phyloP scores from a whole-genome alignment of 2,113 vertebrate species.

The Rhabdomys dilectus region DNA sequence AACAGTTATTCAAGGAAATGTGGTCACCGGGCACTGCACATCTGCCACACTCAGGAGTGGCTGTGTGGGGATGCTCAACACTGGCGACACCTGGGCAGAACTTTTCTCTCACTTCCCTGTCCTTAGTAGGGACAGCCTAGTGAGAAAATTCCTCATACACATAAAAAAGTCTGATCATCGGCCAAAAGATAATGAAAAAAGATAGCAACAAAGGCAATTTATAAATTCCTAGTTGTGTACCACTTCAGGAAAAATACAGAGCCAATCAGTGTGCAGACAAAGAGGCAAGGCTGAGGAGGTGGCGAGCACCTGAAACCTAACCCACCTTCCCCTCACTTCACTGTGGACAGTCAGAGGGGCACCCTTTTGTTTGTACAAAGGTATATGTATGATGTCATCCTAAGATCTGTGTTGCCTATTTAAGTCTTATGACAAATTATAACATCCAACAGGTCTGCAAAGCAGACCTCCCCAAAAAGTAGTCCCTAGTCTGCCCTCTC shows the following conservation, averaged over 20 bases:
- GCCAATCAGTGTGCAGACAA: accelerated
- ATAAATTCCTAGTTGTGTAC: background rate
- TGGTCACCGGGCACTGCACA: background rate
- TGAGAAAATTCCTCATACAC: background rate
- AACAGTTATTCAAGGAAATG: conserved; percentile 36
- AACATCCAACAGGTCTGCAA: background rate
- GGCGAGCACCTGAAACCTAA: background rate
- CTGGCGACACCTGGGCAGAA: background rate
- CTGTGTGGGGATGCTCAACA: background rate
- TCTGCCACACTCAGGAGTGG: background rate
- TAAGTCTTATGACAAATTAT: background rate
- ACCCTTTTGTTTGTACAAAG: background rate
- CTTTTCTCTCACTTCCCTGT: background rate
- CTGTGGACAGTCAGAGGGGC: background rate
- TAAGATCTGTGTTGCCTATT: background rate
- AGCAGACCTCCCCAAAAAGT: background rate
- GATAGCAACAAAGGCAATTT: background rate
- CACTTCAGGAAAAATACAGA: too few relatives aligned
- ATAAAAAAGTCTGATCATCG: background rate
- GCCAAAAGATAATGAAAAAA: background rate
- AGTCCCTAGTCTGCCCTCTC: background rate
- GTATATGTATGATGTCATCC: background rate
- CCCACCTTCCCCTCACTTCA: background rate
- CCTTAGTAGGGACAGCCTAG: background rate
- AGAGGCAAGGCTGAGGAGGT: background rate